Conservation (phyloP, 1,140 invertebrate species). For the Frieseomelitta varia region DNA sequence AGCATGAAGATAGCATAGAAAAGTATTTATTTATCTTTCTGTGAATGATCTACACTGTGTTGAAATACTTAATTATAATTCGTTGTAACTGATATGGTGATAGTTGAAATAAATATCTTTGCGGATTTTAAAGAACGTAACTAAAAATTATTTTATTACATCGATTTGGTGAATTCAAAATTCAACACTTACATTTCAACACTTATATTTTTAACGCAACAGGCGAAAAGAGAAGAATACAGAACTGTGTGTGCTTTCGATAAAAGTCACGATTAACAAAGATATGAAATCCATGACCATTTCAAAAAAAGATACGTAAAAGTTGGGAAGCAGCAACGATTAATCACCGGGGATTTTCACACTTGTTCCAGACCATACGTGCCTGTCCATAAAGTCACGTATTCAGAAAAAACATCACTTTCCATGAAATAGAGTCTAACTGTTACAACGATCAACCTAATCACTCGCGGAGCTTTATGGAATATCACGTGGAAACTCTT, state of each 20-base stretch:
- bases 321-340: background rate
- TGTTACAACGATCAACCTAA: background rate
- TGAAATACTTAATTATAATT: background rate
- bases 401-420: background rate
- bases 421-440: background rate
- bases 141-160: too few relatives aligned
- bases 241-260: background rate
- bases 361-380: too few relatives aligned
- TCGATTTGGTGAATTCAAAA: background rate
- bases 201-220: background rate
- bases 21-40: background rate
- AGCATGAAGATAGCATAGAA: background rate
- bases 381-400: background rate
- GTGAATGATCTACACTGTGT: background rate
- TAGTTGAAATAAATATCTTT: too few relatives aligned
- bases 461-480: background rate
- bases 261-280: background rate
- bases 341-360: background rate
- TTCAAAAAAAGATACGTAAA: background rate
- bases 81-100: too few relatives aligned
- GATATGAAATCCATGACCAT: background rate
- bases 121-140: too few relatives aligned
- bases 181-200: background rate
- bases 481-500: background rate
- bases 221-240: too few relatives aligned